Evolutionary conservation across 2,888 invertebrate species (phyloP), one percentile per base, ranked within the genome.

Genomic region (Thera obeliscata): DNA sequence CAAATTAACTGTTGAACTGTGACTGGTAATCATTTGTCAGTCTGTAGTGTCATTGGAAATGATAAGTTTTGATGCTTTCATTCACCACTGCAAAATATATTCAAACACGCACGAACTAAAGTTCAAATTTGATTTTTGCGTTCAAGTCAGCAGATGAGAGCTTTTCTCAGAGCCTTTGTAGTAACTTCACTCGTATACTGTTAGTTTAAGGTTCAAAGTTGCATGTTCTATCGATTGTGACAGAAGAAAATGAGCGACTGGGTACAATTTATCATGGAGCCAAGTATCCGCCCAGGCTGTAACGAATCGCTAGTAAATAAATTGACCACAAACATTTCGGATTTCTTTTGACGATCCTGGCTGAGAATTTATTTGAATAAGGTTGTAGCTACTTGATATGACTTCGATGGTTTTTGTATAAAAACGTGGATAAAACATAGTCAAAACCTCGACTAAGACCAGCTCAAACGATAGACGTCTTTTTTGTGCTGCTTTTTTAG

Each of bases 221-320:
- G 65, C 62, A 66, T 58, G 58, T 63, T 64, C 46, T 22, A 48
- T 55, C 65, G 61, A 66, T 50, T 72, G 72, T 22, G 74, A 80
- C 73, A 76, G 80, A 81, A 84, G 82, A 87, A 87, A 87, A 90
- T 88, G 87, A 90, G 81, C 79, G 86, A 87, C 85, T 86, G 86
- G 77, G 76, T 82, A 86, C 86, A 87, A 93, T 93, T 93, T 89
- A 93, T 93, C 93, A 93, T 91, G 87, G 81, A 78, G 79, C 78
- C 88, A 92, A 92, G 91, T 92, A 91, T 91, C 89, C 92, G 92
- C 93, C 92, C 92, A 86, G 84, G 81, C 87, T 87, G 85, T 88
- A 92, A 91, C 92, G 87, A 92, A 92, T 92, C 86, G 81, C 87
- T 89, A 87, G 91, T 92, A 91, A 91, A 91, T 90, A 92, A 91